A percentile compares a stretch with the other conserved stretches of the same genome.
phyloP scores from a whole-genome alignment of 2,113 vertebrate genomes.

The Sinocyclocheilus anshuiensis region DNA sequence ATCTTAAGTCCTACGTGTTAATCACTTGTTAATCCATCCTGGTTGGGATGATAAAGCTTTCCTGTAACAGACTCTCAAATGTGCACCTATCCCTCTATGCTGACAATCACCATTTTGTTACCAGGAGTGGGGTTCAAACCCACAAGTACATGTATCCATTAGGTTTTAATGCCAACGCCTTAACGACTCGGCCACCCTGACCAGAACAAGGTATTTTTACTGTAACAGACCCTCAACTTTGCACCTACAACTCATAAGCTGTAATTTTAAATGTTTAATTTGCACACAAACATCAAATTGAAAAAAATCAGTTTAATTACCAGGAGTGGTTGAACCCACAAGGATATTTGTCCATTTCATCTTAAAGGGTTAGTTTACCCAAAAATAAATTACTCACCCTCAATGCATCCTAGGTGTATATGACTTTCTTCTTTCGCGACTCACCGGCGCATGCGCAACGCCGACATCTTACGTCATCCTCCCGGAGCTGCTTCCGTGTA shows the following conservation, averaged over 20 bases:
- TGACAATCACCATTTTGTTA: neutral
- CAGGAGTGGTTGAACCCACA: neutral
- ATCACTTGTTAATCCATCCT: neutral
- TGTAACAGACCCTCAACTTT: neutral
- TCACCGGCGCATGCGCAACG: too few relatives aligned
- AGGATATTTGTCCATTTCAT: neutral
- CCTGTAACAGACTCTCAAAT: neutral
- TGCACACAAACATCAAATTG: too few relatives aligned
- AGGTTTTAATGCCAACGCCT: neutral
- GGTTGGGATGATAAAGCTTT: neutral
- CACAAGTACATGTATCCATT: neutral
- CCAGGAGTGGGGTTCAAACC: neutral
- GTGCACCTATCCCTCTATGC: neutral
- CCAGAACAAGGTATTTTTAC: fast-evolving
- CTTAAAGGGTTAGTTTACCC: neutral
- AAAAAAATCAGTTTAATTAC: neutral
- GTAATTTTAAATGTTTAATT: neutral
- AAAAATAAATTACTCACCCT: too few relatives aligned
- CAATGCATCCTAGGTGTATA: too few relatives aligned
- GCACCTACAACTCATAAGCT: neutral
- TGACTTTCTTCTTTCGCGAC: too few relatives aligned
- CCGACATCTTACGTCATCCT: too few relatives aligned
- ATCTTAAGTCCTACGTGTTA: neutral
- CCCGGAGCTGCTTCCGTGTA: too few relatives aligned
- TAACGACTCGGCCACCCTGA: neutral